These are phyloP conservation scores for Diplodus puntazzo DNA, from an alignment of 2,797 vertebrate genomes.

Conservation along the genomic window DNA sequence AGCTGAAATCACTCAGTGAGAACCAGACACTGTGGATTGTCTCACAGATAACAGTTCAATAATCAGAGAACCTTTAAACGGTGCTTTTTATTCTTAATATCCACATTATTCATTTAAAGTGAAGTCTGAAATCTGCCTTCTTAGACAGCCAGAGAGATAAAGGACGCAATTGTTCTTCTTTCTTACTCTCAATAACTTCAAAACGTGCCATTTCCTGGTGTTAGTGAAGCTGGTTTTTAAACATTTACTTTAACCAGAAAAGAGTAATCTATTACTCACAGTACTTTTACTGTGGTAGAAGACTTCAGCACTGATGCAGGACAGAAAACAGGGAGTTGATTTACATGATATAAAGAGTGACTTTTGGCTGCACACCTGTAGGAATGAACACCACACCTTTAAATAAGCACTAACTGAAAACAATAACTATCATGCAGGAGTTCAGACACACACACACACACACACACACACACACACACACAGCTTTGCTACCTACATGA, in stretches of 20 bases:
- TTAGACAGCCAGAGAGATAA: not conserved
- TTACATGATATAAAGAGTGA: not conserved
- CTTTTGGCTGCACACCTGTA: not conserved
- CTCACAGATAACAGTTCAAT: not conserved
- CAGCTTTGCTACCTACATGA: conserved; percentile 91
- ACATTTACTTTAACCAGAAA: not conserved
- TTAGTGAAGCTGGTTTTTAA: not conserved
- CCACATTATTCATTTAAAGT: not conserved
- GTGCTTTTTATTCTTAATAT: too few species aligned
- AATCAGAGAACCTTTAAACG: not conserved
- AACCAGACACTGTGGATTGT: not conserved
- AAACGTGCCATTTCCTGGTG: not conserved
- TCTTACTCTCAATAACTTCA: not conserved
- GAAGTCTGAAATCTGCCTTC: not conserved
- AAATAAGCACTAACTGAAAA: conserved; percentile 2
- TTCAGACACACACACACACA: conserved; percentile 29
- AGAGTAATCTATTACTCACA: not conserved
- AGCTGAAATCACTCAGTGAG: not conserved
- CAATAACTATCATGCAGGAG: conserved; percentile 7
- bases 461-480: conserved; percentile 26
- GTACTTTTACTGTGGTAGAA: not conserved
- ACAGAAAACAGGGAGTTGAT: not conserved
- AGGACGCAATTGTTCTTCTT: not conserved
- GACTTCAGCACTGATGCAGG: not conserved
- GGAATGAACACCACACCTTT: not conserved